Evolutionary conservation across 2,888 invertebrate genomes (phyloP).

Genomic region (Drosophila eohydei): DNA sequence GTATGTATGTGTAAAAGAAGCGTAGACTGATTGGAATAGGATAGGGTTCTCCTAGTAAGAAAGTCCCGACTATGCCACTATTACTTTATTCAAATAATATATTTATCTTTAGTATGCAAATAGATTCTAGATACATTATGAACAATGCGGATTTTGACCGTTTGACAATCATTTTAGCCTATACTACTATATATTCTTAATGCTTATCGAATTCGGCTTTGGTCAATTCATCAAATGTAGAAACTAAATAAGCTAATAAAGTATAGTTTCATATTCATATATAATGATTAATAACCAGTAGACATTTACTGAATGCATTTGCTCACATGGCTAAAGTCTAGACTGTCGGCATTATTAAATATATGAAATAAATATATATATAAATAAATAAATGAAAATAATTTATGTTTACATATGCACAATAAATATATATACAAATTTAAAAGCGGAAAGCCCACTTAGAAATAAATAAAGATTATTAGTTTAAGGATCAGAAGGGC

Average conservation of each 20-base stretch:
- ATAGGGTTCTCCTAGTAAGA: no score
- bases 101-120: background rate
- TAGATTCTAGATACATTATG: no score
- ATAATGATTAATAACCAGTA: background rate
- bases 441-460: background rate
- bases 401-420: background rate
- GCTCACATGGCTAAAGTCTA: background rate
- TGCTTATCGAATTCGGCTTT: no score
- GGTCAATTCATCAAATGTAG: no score
- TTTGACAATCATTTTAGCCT: no score
- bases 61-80: no score
- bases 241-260: background rate
- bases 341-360: background rate
- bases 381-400: background rate
- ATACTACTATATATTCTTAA: no score
- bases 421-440: background rate
- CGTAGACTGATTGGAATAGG: no score
- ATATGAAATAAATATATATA: background rate
- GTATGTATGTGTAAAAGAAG: no score
- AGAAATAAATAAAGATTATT: background rate
- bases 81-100: background rate
- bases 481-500: background rate
- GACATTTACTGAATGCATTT: background rate
- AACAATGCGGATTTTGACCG: no score
- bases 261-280: background rate